phyloP scores from a whole-genome alignment of 2,888 invertebrate species.

The Suillia variegata region DNA sequence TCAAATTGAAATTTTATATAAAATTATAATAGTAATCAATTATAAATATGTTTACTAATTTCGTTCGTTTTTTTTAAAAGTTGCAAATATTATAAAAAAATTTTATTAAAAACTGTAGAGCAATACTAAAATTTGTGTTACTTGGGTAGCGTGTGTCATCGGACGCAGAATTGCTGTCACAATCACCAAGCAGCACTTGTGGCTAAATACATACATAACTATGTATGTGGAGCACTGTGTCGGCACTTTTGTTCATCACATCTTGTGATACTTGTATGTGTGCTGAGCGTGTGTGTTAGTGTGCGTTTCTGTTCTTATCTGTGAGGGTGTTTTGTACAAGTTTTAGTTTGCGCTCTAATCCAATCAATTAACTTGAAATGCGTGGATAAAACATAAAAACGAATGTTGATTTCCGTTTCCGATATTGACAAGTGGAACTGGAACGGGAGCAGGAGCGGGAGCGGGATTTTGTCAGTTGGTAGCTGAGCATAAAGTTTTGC shows the following conservation, averaged over 20 bases:
- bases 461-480: too few relatives aligned
- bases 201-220: too few relatives aligned
- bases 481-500: too few relatives aligned
- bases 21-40: too few relatives aligned
- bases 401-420: conserved; percentile 9
- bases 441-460: too few relatives aligned
- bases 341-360: conserved; percentile 27
- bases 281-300: not conserved
- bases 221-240: not conserved
- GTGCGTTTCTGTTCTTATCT: not conserved
- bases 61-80: too few relatives aligned
- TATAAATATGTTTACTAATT: too few relatives aligned
- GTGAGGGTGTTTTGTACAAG: conserved; percentile 8
- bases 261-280: not conserved
- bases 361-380: conserved; percentile 35
- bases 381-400: conserved; percentile 22
- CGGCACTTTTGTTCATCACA: not conserved
- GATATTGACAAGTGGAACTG: not conserved
- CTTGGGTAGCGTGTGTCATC: too few relatives aligned
- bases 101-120: too few relatives aligned
- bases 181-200: not conserved
- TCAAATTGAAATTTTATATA: too few relatives aligned
- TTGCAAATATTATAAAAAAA: too few relatives aligned
- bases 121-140: too few relatives aligned
- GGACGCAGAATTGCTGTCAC: not conserved